Percentiles rank a stretch among this genome's conserved stretches.
These are phyloP conservation scores for Paramormyrops hopkinsi DNA, from an alignment of 2,797 vertebrate genomes.

Conservation along the genomic window DNA sequence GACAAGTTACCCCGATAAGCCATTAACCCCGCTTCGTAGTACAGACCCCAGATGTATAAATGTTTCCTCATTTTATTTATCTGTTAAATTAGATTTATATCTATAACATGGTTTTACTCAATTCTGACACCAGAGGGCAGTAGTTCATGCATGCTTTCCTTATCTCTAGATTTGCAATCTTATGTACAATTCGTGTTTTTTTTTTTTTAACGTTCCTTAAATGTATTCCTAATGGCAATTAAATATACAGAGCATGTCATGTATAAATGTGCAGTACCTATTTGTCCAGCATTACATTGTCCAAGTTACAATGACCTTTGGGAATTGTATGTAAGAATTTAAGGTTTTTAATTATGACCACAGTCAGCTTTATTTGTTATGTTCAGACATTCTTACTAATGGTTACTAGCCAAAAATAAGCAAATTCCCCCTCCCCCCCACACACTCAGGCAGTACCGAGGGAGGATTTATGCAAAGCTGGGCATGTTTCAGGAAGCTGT, in stretches of 20 bases:
- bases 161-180: not conserved
- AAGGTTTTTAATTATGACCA: not conserved
- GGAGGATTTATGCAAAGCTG: constrained; percentile 56
- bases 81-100: not conserved
- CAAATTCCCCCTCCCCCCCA: not conserved
- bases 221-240: not conserved
- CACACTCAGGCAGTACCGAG: constrained; percentile 54
- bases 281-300: not conserved
- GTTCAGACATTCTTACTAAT: not conserved
- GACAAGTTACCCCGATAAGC: too few relatives aligned
- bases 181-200: not conserved
- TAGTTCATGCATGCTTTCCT: not conserved
- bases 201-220: not conserved
- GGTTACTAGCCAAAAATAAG: not conserved
- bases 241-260: not conserved
- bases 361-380: not conserved
- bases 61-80: not conserved
- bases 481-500: constrained; percentile 48
- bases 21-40: too few relatives aligned
- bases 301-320: not conserved
- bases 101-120: not conserved
- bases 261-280: not conserved
- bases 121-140: not conserved
- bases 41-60: not conserved
- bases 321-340: not conserved